Base-by-base conservation (phyloP, 2,888 invertebrate genomes). In the Theodoxus fluviatilis region DNA sequence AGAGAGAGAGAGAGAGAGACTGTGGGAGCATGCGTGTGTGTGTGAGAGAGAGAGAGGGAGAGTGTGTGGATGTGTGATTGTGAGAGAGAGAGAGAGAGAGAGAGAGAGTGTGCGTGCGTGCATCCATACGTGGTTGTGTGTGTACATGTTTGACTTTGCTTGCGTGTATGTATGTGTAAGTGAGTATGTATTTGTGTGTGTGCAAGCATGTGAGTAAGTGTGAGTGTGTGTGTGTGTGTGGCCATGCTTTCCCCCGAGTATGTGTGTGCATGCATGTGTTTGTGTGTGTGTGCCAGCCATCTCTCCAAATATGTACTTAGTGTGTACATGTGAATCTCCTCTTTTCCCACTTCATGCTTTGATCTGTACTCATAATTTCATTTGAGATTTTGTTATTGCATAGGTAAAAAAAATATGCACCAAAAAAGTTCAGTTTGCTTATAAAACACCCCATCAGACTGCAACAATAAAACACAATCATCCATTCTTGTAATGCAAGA, bases 91-190 rank as follows among this genome's bases (percentile, higher is more conserved):
- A 2, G 35, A 3, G 15, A 35, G 35, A n/a, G 33, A 35, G 35
- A n/a, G 35, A 6, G 33, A n/a, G 35, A n/a, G 59, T 59, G 59
- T 7, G 33, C 3, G 35, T 33, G 59, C 0, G 59, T 33, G 57
- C 15, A 33, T 25, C 31, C 15, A 33, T 1, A 33, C 0, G 57
- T 25, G 28, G 7, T 7, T 6, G 25, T 9, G 9, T 52, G n/a
- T 25, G 1, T 22, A 52, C 9, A 1, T 6, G 57, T 33, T n/a
- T n/a, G 22, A 15, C 28, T 25, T 15, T 25, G 57, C 33, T 28
- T 57, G 57, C 33, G 57, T 57, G 57, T 57, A 33, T n/a, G 57
- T 57, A 33, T 57, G 57, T 57, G 57, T 57, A 33, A 22, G 52
- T 52, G 52, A 22, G 52, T 52, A 25, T 52, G 52, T 52, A 25